Evolutionary conservation across 2,797 vertebrate genomes (phyloP).

Genomic region (Rhincodon typus): DNA sequence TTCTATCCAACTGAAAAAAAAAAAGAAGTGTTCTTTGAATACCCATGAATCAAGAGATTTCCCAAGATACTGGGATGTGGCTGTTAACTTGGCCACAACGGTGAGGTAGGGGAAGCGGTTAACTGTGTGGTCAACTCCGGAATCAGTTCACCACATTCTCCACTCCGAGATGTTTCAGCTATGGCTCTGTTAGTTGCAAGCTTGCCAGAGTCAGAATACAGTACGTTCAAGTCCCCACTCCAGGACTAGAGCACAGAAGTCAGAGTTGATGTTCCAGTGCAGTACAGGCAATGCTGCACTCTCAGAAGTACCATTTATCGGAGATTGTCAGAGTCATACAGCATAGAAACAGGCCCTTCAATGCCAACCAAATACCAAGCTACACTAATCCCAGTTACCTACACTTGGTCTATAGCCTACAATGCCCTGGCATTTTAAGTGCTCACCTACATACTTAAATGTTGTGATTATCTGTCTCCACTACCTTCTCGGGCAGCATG

Average conservation of each 20-base stretch:
- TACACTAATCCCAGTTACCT: too few species aligned
- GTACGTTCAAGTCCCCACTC: background rate
- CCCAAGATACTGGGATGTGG: background rate
- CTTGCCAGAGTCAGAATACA: background rate
- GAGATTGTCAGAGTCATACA: too few species aligned
- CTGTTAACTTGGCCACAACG: background rate
- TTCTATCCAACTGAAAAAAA: background rate
- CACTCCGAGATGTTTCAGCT: background rate
- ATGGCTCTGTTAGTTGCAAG: background rate
- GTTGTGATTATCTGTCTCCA: too few species aligned
- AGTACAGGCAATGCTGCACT: background rate
- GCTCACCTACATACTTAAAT: too few species aligned
- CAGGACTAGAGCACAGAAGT: too few species aligned
- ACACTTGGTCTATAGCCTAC: too few species aligned
- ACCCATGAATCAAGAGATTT: background rate
- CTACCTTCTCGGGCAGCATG: too few species aligned
- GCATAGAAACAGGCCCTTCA: too few species aligned
- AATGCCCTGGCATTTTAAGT: too few species aligned
- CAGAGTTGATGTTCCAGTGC: background rate
- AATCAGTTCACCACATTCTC: background rate
- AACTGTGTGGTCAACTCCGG: background rate
- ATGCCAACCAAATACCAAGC: too few species aligned
- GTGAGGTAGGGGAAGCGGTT: background rate
- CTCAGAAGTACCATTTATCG: background rate
- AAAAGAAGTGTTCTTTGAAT: too few species aligned